These are phyloP conservation scores for Poecilia latipinna DNA, from an alignment of 2,113 vertebrate genomes.

Conservation along the genomic window DNA sequence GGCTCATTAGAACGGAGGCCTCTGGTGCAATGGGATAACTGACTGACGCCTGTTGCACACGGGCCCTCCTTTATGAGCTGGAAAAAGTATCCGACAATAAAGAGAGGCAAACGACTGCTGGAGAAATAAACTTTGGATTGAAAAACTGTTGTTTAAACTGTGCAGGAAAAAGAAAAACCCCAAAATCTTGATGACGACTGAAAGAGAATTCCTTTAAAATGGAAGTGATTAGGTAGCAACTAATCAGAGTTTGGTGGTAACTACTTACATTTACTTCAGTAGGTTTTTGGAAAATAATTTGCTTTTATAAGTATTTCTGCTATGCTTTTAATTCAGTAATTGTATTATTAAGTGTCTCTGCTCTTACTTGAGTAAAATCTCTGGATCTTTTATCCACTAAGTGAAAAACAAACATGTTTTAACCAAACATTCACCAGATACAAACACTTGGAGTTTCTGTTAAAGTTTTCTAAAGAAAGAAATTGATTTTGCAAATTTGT, in stretches of 20 bases:
- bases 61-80: slow-evolving; percentile 63
- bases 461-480: too few relatives aligned
- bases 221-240: background rate
- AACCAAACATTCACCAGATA: too few relatives aligned
- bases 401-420: too few relatives aligned
- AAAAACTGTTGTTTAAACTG: slow-evolving; percentile 35
- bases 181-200: background rate
- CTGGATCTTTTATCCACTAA: too few relatives aligned
- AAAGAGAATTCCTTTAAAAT: slow-evolving; percentile 11
- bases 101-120: slow-evolving; percentile 54
- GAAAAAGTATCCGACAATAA: slow-evolving; percentile 63
- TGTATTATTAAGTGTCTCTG: too few relatives aligned
- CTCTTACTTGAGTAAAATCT: too few relatives aligned
- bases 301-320: too few relatives aligned
- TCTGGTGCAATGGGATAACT: slow-evolving; percentile 76
- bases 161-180: background rate
- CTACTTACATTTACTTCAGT: too few relatives aligned
- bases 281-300: too few relatives aligned
- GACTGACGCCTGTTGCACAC: slow-evolving; percentile 80
- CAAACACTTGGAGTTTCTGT: too few relatives aligned
- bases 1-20: slow-evolving; percentile 79
- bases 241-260: background rate
- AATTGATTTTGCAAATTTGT: too few relatives aligned
- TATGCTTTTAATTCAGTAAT: too few relatives aligned
- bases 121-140: slow-evolving; percentile 44